A percentile compares a stretch with the other conserved stretches of the same genome.
phyloP scores from a whole-genome alignment of 2,797 vertebrate species.

The Falco rusticolus region DNA sequence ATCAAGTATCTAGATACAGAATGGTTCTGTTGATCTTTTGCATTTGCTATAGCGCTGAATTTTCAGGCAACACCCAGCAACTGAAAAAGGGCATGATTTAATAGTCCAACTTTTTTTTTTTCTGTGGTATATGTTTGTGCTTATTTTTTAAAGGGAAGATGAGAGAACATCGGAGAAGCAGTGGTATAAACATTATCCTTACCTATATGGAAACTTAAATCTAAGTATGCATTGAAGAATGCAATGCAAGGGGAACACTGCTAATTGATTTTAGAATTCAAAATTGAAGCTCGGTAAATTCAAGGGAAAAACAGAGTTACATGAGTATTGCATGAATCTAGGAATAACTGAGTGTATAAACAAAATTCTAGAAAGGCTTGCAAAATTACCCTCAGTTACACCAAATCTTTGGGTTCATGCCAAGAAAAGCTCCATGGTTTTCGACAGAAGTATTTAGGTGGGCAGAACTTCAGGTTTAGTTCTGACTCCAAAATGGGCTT shows the following conservation, averaged over 20 bases:
- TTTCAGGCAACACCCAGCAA: neutral
- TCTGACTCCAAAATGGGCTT: neutral
- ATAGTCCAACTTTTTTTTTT: neutral
- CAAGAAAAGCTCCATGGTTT: slow-evolving; percentile 9
- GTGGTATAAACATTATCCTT: neutral
- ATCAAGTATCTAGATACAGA: neutral
- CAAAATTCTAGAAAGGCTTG: neutral
- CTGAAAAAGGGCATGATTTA: neutral
- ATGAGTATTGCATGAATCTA: neutral
- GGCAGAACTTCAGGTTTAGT: neutral
- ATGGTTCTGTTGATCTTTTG: neutral
- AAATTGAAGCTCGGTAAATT: neutral
- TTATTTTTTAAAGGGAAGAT: neutral
- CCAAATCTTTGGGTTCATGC: neutral
- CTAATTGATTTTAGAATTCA: neutral
- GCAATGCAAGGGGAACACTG: neutral
- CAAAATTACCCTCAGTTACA: neutral
- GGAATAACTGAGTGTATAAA: neutral
- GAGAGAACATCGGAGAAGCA: neutral
- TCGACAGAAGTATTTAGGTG: neutral
- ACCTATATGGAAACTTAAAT: neutral
- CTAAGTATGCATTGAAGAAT: neutral
- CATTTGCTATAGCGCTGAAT: neutral
- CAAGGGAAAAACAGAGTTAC: neutral
- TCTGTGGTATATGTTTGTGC: neutral